A percentile compares a stretch with the other conserved stretches of the same genome.
Evolutionary conservation across 2,797 vertebrate species (phyloP).

Genomic region (Cuniculus paca): DNA sequence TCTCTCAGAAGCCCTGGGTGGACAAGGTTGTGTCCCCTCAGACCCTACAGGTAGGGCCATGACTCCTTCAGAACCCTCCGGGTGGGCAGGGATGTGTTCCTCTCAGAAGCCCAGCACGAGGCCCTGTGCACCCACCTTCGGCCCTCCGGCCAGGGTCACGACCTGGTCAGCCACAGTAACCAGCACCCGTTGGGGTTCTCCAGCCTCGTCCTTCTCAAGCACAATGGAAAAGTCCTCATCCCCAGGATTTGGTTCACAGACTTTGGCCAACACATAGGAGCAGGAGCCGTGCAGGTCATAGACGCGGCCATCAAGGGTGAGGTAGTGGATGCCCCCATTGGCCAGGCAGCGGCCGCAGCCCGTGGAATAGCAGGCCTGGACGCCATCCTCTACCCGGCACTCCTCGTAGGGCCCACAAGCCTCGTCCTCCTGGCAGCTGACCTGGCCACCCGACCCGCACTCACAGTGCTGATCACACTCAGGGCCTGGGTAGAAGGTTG

Average conservation of each 20-base stretch:
- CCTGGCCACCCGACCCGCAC: slow-evolving; percentile 74
- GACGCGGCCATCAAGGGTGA: slow-evolving; percentile 89
- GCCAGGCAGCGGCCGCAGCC: slow-evolving; percentile 88
- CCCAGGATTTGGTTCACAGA: slow-evolving; percentile 79
- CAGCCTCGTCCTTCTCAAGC: slow-evolving; percentile 63
- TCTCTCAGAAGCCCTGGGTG: not conserved
- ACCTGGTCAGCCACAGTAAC: slow-evolving; percentile 69
- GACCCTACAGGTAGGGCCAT: not conserved
- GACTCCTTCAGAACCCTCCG: not conserved
- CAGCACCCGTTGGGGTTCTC: slow-evolving; percentile 42
- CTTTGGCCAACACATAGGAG: slow-evolving; percentile 88
- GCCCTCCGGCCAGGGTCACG: slow-evolving; percentile 60
- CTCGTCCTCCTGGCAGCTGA: slow-evolving; percentile 71
- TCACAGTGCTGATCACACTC: slow-evolving; percentile 84
- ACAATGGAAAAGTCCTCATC: slow-evolving; percentile 75
- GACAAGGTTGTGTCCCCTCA: not conserved
- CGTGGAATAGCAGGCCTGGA: slow-evolving; percentile 70
- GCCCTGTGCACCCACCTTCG: slow-evolving; percentile 25
- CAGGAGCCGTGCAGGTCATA: slow-evolving; percentile 91
- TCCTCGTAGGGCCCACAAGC: slow-evolving; percentile 77
- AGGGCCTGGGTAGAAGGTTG: slow-evolving; percentile 78
- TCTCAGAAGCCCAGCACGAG: not conserved
- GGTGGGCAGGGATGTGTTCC: not conserved
- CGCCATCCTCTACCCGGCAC: slow-evolving; percentile 62
- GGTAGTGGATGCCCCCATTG: slow-evolving; percentile 89